Conservation (phyloP, 2,797 vertebrate species). For the Sebastolobus alascanus region DNA sequence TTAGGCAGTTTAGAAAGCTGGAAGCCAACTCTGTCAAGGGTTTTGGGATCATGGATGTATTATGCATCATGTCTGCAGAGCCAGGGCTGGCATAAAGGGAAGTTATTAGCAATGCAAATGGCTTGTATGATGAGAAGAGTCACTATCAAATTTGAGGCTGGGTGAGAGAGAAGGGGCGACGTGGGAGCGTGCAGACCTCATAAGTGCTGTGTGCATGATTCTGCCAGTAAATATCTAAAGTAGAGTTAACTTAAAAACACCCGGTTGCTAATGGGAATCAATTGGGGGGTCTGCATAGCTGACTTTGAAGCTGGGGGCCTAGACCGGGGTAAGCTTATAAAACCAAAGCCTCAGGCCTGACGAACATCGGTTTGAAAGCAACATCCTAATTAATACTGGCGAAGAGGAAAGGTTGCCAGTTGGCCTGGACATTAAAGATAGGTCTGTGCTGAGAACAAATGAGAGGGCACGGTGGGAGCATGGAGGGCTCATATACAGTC, state of each 20-base stretch:
- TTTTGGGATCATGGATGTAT: conserved; percentile 18
- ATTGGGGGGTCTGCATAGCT: conserved; percentile 38
- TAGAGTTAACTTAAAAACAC: conserved; percentile 33
- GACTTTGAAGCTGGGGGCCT: conserved; percentile 23
- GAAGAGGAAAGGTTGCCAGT: conserved; percentile 20
- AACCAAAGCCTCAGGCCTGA: conserved; percentile 18
- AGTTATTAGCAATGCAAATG: conserved; percentile 42
- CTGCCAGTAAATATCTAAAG: conserved; percentile 30
- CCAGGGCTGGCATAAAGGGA: conserved; percentile 9
- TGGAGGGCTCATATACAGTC: not conserved
- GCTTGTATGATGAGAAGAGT: conserved; percentile 38
- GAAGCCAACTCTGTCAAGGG: conserved; percentile 34
- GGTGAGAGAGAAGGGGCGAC: conserved; percentile 12
- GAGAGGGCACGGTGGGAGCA: conserved; percentile 9
- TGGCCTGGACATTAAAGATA: conserved; percentile 21
- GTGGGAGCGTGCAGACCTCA: conserved; percentile 1
- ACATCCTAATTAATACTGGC: conserved; percentile 47
- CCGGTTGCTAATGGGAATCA: conserved; percentile 39
- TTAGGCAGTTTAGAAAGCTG: conserved; percentile 20
- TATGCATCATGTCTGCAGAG: conserved; percentile 23
- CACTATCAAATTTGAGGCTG: conserved; percentile 30
- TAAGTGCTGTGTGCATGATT: not conserved
- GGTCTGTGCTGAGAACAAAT: conserved; percentile 27
- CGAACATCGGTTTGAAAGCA: conserved; percentile 45
- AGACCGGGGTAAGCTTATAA: conserved; percentile 18